Conservation (phyloP, 2,797 vertebrate genomes). For the Buphagus erythrorhynchus region DNA sequence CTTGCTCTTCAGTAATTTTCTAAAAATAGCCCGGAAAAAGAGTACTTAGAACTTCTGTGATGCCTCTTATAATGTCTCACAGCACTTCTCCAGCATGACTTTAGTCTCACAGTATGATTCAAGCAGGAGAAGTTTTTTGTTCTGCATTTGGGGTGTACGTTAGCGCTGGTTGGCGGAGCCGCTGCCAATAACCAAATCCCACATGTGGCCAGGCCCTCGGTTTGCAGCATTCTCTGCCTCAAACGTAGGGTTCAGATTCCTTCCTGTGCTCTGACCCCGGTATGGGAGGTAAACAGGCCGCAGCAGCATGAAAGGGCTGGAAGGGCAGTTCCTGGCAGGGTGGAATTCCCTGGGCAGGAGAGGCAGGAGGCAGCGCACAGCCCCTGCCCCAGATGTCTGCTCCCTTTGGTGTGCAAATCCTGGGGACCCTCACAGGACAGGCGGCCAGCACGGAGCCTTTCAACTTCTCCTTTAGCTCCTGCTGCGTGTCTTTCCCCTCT, state of each 20-base stretch:
- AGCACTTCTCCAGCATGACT: background rate
- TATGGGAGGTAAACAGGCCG: conserved; percentile 28
- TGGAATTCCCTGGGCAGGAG: conserved; percentile 9
- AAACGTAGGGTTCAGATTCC: conserved; percentile 20
- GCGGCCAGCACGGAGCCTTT: conserved; percentile 38
- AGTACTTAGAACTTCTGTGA: background rate
- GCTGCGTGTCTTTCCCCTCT: conserved; percentile 61
- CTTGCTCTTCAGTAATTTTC: background rate
- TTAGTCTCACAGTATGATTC: background rate
- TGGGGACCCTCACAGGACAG: conserved; percentile 10
- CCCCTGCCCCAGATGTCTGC: conserved; percentile 48
- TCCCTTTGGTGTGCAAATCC: conserved; percentile 67
- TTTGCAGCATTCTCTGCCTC: background rate
- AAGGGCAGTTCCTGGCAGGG: background rate
- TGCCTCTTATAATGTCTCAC: background rate
- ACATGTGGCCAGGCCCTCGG: background rate
- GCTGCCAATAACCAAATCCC: background rate
- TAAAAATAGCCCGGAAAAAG: background rate
- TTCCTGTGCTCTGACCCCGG: conserved; percentile 59
- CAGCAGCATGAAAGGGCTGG: conserved; percentile 42
- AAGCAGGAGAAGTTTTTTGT: background rate
- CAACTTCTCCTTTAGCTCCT: conserved; percentile 34
- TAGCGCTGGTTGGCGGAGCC: rapidly evolving
- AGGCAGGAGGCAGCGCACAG: background rate
- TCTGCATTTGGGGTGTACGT: background rate